Evolutionary conservation across 2,113 vertebrate genomes (phyloP), one percentile per base, ranked within the genome.

Genomic region (Apteryx owenii): DNA sequence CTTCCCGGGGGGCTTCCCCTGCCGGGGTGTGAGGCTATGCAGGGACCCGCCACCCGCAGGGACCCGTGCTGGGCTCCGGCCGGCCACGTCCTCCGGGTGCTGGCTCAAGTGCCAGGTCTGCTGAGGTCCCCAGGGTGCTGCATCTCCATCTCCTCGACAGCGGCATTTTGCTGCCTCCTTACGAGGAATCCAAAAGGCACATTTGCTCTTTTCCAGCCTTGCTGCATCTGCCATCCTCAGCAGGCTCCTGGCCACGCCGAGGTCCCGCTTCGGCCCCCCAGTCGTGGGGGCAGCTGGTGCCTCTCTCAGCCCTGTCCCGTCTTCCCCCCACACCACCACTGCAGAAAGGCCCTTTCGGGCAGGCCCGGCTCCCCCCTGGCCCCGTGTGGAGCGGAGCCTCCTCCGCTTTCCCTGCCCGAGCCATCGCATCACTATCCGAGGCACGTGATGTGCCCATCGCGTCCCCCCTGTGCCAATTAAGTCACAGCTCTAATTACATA

Each of bases 1-100:
- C 81, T 61, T 56, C 77, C 73, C 69, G 15, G 54, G 81, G 54
- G 23, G 28, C 13, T 70, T 46, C 28, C 38, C 36, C 75, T 0
- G 0, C 4, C 0, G 0, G 72, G 81, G n/a, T 42, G 82, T 0
- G 14, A 65, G 72, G 77, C 75, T 58, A 50, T 7, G 69, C 50
- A 70, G 70, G 79, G 70, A 10, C 50, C 22, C 21, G 50, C 53
- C 29, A 2, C 9, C 4, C 29, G 11, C 42, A 38, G 36, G 36
- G 36, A 38, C 36, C 36, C 1, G 1, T 17, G 22, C 42, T 4
- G 12, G 44, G 38, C 40, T 90, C 38, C 54, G 46, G 46, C 1
- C 0, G 1, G 26, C 46, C 46, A 18, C 9, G 46, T 19, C 46
- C 62, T 28, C 36, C 65, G 33, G 61, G 61, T 12, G 6, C 48